Evolutionary conservation across 2,113 vertebrate species (phyloP).

Genomic region (Bubalus kerabau): DNA sequence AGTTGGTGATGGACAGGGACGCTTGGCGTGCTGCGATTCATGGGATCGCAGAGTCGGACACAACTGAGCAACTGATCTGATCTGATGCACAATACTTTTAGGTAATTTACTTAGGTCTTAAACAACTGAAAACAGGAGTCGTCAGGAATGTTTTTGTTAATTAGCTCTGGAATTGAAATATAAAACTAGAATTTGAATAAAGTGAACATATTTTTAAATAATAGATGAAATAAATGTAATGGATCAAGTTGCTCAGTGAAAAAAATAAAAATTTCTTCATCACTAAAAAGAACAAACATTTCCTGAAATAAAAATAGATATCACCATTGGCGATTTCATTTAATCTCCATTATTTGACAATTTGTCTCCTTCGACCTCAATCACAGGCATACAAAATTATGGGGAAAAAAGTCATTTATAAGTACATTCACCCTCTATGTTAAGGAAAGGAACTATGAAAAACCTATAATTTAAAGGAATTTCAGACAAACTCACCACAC

Average conservation of each 20-base stretch:
- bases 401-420: not conserved
- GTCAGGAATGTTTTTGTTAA: not conserved
- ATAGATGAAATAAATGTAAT: not conserved
- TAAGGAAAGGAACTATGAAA: not conserved
- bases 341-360: not conserved
- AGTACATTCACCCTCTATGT: not conserved
- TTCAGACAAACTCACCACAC: not conserved
- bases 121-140: not conserved
- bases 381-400: not conserved
- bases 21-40: too few relatives aligned
- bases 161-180: not conserved
- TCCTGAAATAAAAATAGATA: not conserved
- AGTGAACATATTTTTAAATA: not conserved
- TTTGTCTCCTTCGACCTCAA: not conserved
- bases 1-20: too few relatives aligned
- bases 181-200: not conserved
- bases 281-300: not conserved
- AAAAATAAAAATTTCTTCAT: not conserved
- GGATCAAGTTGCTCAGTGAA: not conserved
- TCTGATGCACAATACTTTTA: not conserved
- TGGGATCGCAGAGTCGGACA: too few relatives aligned
- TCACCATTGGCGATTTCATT: not conserved
- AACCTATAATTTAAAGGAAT: not conserved
- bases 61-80: too few relatives aligned
- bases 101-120: not conserved